phyloP scores from a whole-genome alignment of 1,140 invertebrate genomes.

The Physella acuta region DNA sequence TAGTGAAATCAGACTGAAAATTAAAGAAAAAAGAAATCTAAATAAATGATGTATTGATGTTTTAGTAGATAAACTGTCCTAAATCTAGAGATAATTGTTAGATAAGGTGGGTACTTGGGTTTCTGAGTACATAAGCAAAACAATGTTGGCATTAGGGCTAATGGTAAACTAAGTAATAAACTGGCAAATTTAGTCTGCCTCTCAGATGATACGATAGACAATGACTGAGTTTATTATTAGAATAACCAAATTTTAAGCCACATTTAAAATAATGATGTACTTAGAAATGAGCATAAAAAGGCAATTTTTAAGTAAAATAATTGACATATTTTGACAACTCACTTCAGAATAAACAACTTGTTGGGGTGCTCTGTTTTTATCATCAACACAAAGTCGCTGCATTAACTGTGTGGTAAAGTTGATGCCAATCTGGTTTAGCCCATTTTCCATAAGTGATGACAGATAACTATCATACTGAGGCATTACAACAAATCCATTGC shows the following conservation, averaged over 20 bases:
- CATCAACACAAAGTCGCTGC: conserved; percentile 84
- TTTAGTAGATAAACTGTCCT: neutral
- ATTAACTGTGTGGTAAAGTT: conserved; percentile 89
- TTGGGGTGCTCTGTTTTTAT: conserved; percentile 63
- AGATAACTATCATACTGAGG: conserved; percentile 82
- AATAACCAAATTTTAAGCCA: too few relatives aligned
- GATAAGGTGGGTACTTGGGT: too few relatives aligned
- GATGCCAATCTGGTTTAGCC: conserved; percentile 80
- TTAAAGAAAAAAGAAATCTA: conserved; percentile 64
- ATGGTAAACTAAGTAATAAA: too few relatives aligned
- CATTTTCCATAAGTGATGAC: conserved; percentile 80
- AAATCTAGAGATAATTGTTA: too few relatives aligned
- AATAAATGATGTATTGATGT: conserved; percentile 63
- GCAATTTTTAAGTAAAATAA: too few relatives aligned
- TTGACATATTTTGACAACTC: conserved; percentile 16
- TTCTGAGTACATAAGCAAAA: too few relatives aligned
- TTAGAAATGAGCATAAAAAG: too few relatives aligned
- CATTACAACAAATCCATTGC: conserved; percentile 70
- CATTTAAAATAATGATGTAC: too few relatives aligned
- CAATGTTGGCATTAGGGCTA: too few relatives aligned
- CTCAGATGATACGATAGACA: too few relatives aligned
- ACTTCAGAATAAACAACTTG: conserved; percentile 70
- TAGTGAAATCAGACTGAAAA: conserved; percentile 71
- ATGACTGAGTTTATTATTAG: too few relatives aligned
- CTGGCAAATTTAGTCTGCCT: too few relatives aligned